Percentiles rank a stretch among this genome's conserved stretches.
Evolutionary conservation across 64 coral and sea anemone species (phyloP).

Genomic region (Montipora cactus): DNA sequence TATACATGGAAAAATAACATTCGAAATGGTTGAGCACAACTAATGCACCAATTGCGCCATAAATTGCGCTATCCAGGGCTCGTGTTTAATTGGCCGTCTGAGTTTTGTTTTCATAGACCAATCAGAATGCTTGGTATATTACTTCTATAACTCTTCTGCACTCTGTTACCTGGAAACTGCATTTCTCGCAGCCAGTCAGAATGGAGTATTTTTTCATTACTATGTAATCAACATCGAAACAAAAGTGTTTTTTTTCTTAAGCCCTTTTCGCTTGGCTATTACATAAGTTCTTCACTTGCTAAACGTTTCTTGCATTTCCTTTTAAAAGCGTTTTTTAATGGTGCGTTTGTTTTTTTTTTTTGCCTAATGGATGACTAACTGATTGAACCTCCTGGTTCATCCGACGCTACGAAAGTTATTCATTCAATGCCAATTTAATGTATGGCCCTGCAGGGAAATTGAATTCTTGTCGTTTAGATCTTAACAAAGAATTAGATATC

Average conservation of each 20-base stretch:
- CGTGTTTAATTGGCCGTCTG: too few species aligned
- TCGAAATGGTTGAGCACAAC: too few species aligned
- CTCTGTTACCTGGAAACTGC: too few species aligned
- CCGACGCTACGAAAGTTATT: conserved; percentile 6
- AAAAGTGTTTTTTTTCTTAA: conserved; percentile 16
- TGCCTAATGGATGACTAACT: not conserved
- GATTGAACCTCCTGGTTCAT: too few species aligned
- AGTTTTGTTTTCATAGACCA: too few species aligned
- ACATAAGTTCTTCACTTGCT: conserved; percentile 1
- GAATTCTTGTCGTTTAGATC: conserved; percentile 34
- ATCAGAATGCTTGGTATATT: too few species aligned
- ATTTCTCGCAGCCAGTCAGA: too few species aligned
- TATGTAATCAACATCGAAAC: conserved; percentile 18
- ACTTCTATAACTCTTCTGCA: too few species aligned
- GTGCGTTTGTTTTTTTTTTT: not conserved
- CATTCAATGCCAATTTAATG: not conserved
- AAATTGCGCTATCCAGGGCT: too few species aligned
- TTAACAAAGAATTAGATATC: not conserved
- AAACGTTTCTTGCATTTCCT: conserved; percentile 1
- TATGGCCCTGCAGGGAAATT: conserved; percentile 8
- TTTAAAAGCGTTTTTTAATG: conserved; percentile 28
- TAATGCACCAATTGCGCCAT: too few species aligned
- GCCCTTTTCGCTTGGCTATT: conserved; percentile 45
- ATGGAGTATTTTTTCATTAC: too few species aligned
- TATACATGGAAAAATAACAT: too few species aligned